phyloP scores from a whole-genome alignment of 2,888 invertebrate species.

The Drosophila eohydei region DNA sequence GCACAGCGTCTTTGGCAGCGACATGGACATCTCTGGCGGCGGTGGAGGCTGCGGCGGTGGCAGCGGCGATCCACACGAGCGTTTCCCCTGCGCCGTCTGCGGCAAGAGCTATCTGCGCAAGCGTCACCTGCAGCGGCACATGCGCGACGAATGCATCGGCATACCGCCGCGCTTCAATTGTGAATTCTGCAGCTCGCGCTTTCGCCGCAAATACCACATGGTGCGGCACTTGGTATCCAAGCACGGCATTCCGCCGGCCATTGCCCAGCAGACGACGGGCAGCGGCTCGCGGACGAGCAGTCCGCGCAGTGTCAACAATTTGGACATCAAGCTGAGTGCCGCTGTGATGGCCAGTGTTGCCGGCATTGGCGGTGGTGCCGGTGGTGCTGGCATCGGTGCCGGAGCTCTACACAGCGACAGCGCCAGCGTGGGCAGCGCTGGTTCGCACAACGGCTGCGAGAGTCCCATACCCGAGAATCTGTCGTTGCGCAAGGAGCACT shows the following conservation, averaged over 20 bases:
- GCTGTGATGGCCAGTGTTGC: slow-evolving; percentile 6
- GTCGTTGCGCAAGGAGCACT: slow-evolving; percentile 80
- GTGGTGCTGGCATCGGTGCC: slow-evolving; percentile 21
- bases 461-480: slow-evolving; percentile 83
- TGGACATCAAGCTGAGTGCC: slow-evolving; percentile 42
- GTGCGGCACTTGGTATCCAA: slow-evolving; percentile 85
- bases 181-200: slow-evolving; percentile 85
- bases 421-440: slow-evolving; percentile 66
- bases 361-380: slow-evolving; percentile 3
- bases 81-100: slow-evolving; percentile 86
- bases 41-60: background rate
- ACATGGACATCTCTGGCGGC: slow-evolving; percentile 26
- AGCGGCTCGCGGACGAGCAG: slow-evolving; percentile 59
- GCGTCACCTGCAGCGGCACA: slow-evolving; percentile 87
- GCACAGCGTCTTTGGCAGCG: slow-evolving; percentile 64
- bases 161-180: slow-evolving; percentile 86
- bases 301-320: slow-evolving; percentile 27
- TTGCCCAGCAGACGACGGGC: slow-evolving; percentile 79
- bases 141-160: slow-evolving; percentile 86
- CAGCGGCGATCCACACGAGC: slow-evolving; percentile 70
- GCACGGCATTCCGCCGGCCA: slow-evolving; percentile 82
- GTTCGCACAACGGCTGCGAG: slow-evolving; percentile 74
- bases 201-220: slow-evolving; percentile 86
- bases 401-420: slow-evolving; percentile 55
- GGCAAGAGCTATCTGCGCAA: slow-evolving; percentile 87